These are phyloP conservation scores for Scalopus aquaticus DNA, from an alignment of 2,113 vertebrate genomes.

Conservation along the genomic window DNA sequence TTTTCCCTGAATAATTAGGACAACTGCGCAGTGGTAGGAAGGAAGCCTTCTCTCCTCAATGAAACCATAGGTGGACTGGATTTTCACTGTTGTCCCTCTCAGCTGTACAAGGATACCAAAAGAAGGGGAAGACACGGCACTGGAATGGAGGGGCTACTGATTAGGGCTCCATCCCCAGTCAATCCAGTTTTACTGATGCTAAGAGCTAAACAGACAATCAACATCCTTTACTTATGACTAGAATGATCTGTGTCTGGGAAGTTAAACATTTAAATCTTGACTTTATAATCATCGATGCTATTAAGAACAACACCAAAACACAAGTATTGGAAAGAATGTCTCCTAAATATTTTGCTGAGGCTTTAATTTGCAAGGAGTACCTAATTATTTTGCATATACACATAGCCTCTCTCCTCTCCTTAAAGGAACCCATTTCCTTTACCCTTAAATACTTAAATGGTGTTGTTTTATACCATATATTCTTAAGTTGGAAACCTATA, in stretches of 20 bases:
- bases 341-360: neutral
- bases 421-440: constrained; percentile 9
- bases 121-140: neutral
- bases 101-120: neutral
- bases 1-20: constrained; percentile 20
- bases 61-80: neutral
- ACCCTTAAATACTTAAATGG: neutral
- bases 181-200: neutral
- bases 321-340: neutral
- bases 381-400: neutral
- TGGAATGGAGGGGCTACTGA: neutral
- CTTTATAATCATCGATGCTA: neutral
- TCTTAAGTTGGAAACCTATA: neutral
- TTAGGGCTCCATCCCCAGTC: neutral
- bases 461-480: neutral
- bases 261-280: neutral
- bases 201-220: neutral
- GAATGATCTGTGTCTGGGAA: neutral
- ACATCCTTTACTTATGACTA: neutral
- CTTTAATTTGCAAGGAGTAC: constrained; percentile 14
- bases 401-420: too few relatives aligned
- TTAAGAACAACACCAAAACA: neutral
- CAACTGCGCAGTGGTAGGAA: neutral
- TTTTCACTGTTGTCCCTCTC: neutral
- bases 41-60: neutral